A percentile compares a stretch with the other conserved stretches of the same genome.
Conservation (phyloP, 2,113 vertebrate genomes). For the Nibea coibor region DNA sequence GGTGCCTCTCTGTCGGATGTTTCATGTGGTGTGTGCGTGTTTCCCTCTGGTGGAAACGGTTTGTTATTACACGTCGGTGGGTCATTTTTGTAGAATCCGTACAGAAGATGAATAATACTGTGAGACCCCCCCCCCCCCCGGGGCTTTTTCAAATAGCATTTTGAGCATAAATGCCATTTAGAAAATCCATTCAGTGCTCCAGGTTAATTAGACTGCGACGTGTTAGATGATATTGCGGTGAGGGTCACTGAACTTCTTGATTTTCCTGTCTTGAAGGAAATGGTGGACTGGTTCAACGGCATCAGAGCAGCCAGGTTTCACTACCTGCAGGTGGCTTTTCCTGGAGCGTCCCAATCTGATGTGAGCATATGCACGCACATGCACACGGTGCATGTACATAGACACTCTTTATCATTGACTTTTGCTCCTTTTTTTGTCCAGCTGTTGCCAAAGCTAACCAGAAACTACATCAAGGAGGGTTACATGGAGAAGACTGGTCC, state of each 20-base stretch:
- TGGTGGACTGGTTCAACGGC: constrained; percentile 94
- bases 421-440: constrained; percentile 61
- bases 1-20: neutral
- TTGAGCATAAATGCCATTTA: neutral
- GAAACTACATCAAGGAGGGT: constrained; percentile 90
- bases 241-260: neutral
- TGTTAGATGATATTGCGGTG: neutral
- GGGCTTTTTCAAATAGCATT: constrained; percentile 7
- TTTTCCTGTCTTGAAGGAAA: constrained; percentile 85
- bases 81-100: neutral
- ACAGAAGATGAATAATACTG: neutral
- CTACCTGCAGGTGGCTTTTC: constrained; percentile 87
- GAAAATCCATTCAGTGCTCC: neutral
- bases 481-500: constrained; percentile 96
- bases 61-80: constrained; percentile 19
- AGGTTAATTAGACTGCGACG: too few species aligned
- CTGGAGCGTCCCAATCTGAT: constrained; percentile 68
- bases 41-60: constrained; percentile 45
- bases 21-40: constrained; percentile 8
- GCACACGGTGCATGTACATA: neutral
- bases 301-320: constrained; percentile 89
- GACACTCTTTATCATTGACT: neutral
- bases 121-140: neutral
- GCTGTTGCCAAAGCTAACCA: constrained; percentile 89
- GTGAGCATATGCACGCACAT: constrained; percentile 46